phyloP scores from a whole-genome alignment of 2,888 invertebrate genomes.

The Drosophila mercatorum region DNA sequence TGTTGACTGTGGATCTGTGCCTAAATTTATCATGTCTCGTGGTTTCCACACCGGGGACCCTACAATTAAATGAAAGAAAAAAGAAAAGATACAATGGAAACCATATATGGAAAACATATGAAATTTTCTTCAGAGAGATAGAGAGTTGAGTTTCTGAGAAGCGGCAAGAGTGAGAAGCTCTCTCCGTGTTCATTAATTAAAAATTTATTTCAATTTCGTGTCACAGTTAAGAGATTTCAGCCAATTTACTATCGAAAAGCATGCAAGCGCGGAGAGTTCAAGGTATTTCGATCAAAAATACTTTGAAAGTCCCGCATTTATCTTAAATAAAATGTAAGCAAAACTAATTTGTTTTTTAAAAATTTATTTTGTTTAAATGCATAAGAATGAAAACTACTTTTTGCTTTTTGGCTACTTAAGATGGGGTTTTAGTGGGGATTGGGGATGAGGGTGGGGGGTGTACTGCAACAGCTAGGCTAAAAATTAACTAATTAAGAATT shows the following conservation, averaged over 20 bases:
- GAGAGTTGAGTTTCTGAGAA: constrained; percentile 10
- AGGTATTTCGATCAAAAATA: constrained; percentile 17
- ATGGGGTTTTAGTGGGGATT: constrained; percentile 7
- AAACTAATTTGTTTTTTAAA: constrained; percentile 51
- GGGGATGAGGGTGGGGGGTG: background rate
- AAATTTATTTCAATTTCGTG: background rate
- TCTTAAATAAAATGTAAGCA: constrained; percentile 61
- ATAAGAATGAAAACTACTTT: constrained; percentile 65
- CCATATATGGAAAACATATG: constrained; percentile 84
- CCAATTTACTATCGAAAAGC: constrained; percentile 38
- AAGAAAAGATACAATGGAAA: constrained; percentile 85
- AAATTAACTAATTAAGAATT: constrained; percentile 42
- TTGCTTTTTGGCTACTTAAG: constrained; percentile 48
- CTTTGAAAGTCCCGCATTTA: constrained; percentile 36
- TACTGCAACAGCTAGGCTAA: constrained; percentile 38
- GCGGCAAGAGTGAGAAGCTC: constrained; percentile 3
- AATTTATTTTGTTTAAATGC: constrained; percentile 42
- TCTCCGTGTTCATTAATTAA: background rate
- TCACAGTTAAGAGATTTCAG: background rate
- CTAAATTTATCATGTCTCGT: constrained; percentile 91
- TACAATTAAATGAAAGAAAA: constrained; percentile 88
- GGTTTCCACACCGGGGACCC: constrained; percentile 99
- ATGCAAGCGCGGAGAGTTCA: constrained; percentile 48
- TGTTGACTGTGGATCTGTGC: constrained; percentile 85
- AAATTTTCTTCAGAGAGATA: constrained; percentile 47